Percentiles rank a stretch among this genome's conserved stretches.
phyloP scores from a whole-genome alignment of 2,888 invertebrate genomes.

The Elgonia sp. region DNA sequence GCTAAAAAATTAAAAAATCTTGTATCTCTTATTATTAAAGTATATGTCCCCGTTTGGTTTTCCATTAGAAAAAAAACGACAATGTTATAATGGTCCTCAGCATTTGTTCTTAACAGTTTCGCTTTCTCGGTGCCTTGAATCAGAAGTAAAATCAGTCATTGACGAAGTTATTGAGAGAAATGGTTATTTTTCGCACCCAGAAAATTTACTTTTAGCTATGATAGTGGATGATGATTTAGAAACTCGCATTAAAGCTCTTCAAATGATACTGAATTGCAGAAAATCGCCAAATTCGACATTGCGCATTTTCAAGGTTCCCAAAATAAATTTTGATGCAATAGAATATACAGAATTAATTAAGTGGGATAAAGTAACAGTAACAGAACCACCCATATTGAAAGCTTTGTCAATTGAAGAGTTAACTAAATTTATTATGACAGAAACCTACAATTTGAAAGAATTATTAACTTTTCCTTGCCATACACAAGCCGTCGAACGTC shows the following conservation, averaged over 20 bases:
- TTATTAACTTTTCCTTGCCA: slow-evolving; percentile 31
- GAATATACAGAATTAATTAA: slow-evolving; percentile 38
- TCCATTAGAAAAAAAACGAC: slow-evolving; percentile 34
- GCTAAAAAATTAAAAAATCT: slow-evolving; percentile 2
- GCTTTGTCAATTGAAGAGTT: background rate
- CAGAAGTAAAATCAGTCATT: slow-evolving; percentile 61
- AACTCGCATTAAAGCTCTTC: slow-evolving; percentile 31
- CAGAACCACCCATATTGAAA: slow-evolving; percentile 22
- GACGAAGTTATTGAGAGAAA: slow-evolving; percentile 62
- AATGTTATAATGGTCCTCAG: slow-evolving; percentile 44
- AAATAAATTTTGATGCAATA: slow-evolving; percentile 42
- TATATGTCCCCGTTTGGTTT: slow-evolving; percentile 61
- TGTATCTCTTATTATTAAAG: slow-evolving; percentile 28
- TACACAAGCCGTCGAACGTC: slow-evolving; percentile 44
- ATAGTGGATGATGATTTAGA: slow-evolving; percentile 46
- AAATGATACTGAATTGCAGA: slow-evolving; percentile 32
- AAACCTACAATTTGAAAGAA: background rate
- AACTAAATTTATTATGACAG: background rate
- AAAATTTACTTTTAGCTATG: slow-evolving; percentile 58
- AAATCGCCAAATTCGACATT: background rate
- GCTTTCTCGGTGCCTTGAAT: slow-evolving; percentile 25
- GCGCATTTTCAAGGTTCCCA: slow-evolving; percentile 23
- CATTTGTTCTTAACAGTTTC: slow-evolving; percentile 28
- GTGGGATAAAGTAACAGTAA: slow-evolving; percentile 18
- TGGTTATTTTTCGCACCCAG: slow-evolving; percentile 50